These are phyloP conservation scores for Lepidurus packardi DNA, from an alignment of 1,140 invertebrate species.

Conservation along the genomic window DNA sequence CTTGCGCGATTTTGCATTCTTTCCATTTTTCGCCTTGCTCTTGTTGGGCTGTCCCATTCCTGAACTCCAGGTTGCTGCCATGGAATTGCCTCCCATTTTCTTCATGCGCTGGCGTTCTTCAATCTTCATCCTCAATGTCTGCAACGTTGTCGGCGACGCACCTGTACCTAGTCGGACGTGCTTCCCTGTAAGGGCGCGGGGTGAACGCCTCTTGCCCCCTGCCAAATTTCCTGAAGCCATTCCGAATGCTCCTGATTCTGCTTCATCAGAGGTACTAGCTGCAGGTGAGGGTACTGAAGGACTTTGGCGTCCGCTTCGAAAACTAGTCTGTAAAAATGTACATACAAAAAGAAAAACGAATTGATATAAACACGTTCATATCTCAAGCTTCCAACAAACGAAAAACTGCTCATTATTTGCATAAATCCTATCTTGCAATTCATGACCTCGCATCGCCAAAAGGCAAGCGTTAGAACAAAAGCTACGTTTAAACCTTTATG, in stretches of 20 bases:
- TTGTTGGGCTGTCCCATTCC: not conserved
- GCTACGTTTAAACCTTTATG: not conserved
- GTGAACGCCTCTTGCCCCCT: slow-evolving; percentile 31
- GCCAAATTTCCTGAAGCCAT: slow-evolving; percentile 9
- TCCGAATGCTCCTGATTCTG: slow-evolving; percentile 22
- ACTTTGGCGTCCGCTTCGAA: slow-evolving; percentile 22
- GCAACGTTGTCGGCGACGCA: slow-evolving; percentile 47
- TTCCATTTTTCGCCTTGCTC: not conserved
- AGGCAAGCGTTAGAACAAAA: not conserved
- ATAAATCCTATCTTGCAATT: not conserved
- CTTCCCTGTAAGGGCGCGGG: slow-evolving; percentile 44
- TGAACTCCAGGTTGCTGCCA: not conserved
- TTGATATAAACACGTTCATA: not conserved
- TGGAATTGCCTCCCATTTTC: not conserved
- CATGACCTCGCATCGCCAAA: not conserved
- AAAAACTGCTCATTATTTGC: not conserved
- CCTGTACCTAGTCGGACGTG: slow-evolving; percentile 50
- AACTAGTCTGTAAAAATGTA: not conserved
- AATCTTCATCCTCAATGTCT: slow-evolving; percentile 48
- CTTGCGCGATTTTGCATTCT: not conserved
- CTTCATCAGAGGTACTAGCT: slow-evolving; percentile 31
- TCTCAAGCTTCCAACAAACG: not conserved
- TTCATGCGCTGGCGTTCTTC: slow-evolving; percentile 45
- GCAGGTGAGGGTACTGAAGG: slow-evolving; percentile 29
- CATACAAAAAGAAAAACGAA: not conserved